These are phyloP conservation scores for Callospermophilus lateralis DNA, from an alignment of 2,113 vertebrate species.

Conservation along the genomic window DNA sequence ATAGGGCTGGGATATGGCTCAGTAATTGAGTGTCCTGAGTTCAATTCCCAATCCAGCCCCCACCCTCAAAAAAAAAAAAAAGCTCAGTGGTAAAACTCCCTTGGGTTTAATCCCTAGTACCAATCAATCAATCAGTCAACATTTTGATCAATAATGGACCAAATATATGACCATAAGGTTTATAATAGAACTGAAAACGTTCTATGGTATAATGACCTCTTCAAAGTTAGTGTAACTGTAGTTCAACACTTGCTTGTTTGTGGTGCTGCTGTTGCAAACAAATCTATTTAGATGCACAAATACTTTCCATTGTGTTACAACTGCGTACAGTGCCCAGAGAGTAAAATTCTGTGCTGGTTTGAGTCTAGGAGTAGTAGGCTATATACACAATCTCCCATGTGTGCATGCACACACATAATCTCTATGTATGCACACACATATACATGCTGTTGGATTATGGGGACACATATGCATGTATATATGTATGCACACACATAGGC, in stretches of 20 bases:
- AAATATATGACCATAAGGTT: background rate
- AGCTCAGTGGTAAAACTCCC: too few relatives aligned
- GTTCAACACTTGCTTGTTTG: background rate
- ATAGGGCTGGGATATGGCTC: too few relatives aligned
- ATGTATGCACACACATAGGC: background rate
- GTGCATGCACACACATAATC: background rate
- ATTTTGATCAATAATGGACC: background rate
- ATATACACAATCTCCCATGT: background rate
- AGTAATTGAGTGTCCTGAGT: too few relatives aligned
- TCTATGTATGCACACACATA: too few relatives aligned
- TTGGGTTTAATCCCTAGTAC: too few relatives aligned
- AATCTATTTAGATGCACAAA: background rate
- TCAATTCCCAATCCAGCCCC: too few relatives aligned
- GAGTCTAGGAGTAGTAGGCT: background rate
- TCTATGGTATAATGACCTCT: background rate
- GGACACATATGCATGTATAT: too few relatives aligned
- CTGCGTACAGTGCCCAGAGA: background rate
- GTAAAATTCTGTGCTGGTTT: background rate
- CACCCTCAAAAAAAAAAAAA: too few relatives aligned
- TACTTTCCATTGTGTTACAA: background rate
- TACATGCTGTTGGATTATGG: too few relatives aligned
- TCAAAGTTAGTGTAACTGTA: background rate
- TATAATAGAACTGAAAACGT: background rate
- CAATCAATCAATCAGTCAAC: too few relatives aligned
- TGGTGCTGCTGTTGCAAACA: background rate